These are phyloP conservation scores for Rhinolophus sinicus DNA, from an alignment of 2,113 vertebrate species.

Conservation along the genomic window DNA sequence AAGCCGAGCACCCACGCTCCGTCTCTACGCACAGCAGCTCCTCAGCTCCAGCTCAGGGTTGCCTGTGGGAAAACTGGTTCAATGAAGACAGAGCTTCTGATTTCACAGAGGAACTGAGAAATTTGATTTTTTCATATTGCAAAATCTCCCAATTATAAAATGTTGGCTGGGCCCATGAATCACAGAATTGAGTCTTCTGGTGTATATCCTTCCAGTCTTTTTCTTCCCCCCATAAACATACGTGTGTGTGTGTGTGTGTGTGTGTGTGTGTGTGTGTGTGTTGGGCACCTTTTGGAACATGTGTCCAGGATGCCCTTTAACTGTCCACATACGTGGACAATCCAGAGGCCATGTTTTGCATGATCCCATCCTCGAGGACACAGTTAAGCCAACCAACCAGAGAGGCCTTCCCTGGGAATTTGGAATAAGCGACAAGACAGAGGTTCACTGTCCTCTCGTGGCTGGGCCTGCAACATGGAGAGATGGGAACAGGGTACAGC, in stretches of 20 bases:
- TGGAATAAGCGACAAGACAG: background rate
- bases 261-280: accelerated
- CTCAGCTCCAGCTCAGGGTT: background rate
- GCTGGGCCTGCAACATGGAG: background rate
- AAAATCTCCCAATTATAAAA: background rate
- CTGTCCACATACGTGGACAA: no score
- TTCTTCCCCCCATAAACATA: no score
- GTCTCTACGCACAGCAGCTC: no score
- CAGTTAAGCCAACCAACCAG: no score
- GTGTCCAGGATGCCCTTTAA: no score
- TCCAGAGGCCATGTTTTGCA: background rate
- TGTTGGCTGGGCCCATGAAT: background rate
- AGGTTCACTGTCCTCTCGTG: background rate
- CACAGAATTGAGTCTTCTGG: background rate
- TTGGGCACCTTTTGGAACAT: background rate
- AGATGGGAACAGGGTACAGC: no score
- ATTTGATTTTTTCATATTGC: background rate
- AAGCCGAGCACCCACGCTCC: accelerated
- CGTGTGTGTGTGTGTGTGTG: no score
- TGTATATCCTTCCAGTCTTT: no score
- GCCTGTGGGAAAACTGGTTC: background rate
- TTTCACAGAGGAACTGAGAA: background rate
- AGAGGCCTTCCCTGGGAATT: background rate
- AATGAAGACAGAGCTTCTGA: background rate
- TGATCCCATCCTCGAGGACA: no score